Percentiles rank a stretch among this genome's conserved stretches.
Conservation (phyloP, 2,113 vertebrate genomes). For the Argyrosomus japonicus region DNA sequence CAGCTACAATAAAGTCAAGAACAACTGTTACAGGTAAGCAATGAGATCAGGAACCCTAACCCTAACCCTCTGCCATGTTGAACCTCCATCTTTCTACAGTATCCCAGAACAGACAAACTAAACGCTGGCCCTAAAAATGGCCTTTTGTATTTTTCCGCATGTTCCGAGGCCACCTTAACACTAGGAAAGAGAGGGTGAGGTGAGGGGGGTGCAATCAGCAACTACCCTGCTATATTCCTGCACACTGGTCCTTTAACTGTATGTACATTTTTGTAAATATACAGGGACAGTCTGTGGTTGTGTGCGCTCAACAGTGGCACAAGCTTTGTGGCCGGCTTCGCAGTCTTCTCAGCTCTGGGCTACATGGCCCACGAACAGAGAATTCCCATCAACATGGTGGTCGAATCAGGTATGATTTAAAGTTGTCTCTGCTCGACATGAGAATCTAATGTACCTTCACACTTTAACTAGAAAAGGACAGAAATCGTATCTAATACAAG, state of each 20-base stretch:
- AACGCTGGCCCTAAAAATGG: too few relatives aligned
- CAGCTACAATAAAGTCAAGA: constrained; percentile 61
- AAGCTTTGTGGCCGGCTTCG: constrained; percentile 58
- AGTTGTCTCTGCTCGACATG: neutral
- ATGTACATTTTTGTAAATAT: neutral
- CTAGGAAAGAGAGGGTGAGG: too few relatives aligned
- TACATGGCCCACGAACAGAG: constrained; percentile 74
- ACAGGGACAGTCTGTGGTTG: constrained; percentile 62
- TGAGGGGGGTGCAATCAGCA: too few relatives aligned
- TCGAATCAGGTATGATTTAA: constrained; percentile 63
- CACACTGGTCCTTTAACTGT: too few relatives aligned
- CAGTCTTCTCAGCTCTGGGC: constrained; percentile 63
- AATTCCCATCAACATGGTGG: constrained; percentile 62
- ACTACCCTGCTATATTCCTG: too few relatives aligned
- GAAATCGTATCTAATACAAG: neutral
- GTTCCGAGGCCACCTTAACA: too few relatives aligned
- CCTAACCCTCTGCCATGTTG: too few relatives aligned
- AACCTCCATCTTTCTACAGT: too few relatives aligned
- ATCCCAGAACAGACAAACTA: too few relatives aligned
- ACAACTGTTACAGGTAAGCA: constrained; percentile 56
- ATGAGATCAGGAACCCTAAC: neutral
- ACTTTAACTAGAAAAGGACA: neutral
- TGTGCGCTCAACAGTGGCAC: constrained; percentile 59
- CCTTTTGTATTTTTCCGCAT: too few relatives aligned
- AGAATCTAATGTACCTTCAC: neutral